Base-by-base conservation (phyloP, 2,113 vertebrate genomes). In the Excalfactoria chinensis region DNA sequence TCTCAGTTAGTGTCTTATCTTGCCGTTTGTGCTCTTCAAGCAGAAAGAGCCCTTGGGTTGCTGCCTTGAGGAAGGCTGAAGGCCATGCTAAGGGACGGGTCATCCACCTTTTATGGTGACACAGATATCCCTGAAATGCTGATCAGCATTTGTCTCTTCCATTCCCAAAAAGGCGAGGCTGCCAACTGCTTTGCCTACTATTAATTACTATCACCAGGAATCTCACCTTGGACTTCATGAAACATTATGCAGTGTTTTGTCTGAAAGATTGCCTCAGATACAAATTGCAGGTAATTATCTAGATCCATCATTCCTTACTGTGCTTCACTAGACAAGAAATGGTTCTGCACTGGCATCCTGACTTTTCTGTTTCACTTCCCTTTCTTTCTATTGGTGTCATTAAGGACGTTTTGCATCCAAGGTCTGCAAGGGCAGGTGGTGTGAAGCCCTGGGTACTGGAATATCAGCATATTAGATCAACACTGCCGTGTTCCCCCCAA, bases 201-300 rank as follows among this genome's bases (percentile, higher is more conserved):
- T 72, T 88, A 74, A 88, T 92, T 94, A 25, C 79, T 30, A 23
- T 30, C 40, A 66, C 44, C 77, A 75, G 28, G 34, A 72, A 32
- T 70, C 59, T 90, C 85, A 93, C 84, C 82, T 73, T 82, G 79
- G 59, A 26, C 78, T 95, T 80, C 7, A 37, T 34, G 44, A 95
- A 84, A 55, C 51, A 88, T 87, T 68, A 2, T 1, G 41, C 48
- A 32, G 23, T 75, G 74, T 78, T 95, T 82, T 89, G 46, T 67
- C 58, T 81, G 11, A 30, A 53, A 79, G 74, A 89, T 67, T 82
- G 66, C 90, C 89, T 88, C 22, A 41, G 73, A 70, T 90, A 81
- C 58, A 88, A 90, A 86, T 87, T 90, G 43, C 55, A 59, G 84
- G 55, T 95, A 93, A 92, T 95, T 95, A 89, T 82, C 93, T 75